Conservation (phyloP, 1,140 invertebrate species). For the Drosophila nigromelanica region DNA sequence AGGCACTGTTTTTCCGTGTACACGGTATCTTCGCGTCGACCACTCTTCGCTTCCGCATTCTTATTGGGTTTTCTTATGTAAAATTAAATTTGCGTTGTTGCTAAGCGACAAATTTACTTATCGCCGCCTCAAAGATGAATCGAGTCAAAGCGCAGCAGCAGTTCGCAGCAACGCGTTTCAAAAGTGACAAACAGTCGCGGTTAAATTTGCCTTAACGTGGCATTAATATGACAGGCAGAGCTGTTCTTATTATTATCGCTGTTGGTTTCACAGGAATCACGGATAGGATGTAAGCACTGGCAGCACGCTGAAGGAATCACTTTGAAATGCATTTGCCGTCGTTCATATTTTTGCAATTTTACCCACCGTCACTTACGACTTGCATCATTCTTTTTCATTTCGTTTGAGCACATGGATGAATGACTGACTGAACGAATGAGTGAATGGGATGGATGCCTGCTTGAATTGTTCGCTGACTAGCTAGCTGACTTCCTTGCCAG, state of each 20-base stretch:
- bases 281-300: neutral
- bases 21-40: neutral
- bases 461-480: conserved; percentile 27
- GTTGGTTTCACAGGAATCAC: neutral
- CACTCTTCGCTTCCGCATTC: neutral
- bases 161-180: conserved; percentile 10
- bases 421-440: conserved; percentile 47
- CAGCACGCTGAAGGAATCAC: conserved; percentile 14
- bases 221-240: conserved; percentile 29
- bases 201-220: conserved; percentile 1
- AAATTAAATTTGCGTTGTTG: conserved; percentile 34
- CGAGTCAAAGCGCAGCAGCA: conserved; percentile 34
- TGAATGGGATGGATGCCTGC: conserved; percentile 36
- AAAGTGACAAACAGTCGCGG: conserved; percentile 17
- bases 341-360: conserved; percentile 36
- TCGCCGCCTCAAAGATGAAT: conserved; percentile 25
- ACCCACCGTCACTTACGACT: conserved; percentile 43
- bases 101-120: conserved; percentile 53
- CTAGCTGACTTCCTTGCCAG: conserved; percentile 22
- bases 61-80: conserved; percentile 5
- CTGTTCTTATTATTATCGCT: conserved; percentile 5
- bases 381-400: conserved; percentile 63
- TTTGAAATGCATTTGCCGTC: conserved; percentile 41
- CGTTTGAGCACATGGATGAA: conserved; percentile 42
- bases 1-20: neutral